phyloP scores from a whole-genome alignment of 2,888 invertebrate genomes.

The Netelia inedita region DNA sequence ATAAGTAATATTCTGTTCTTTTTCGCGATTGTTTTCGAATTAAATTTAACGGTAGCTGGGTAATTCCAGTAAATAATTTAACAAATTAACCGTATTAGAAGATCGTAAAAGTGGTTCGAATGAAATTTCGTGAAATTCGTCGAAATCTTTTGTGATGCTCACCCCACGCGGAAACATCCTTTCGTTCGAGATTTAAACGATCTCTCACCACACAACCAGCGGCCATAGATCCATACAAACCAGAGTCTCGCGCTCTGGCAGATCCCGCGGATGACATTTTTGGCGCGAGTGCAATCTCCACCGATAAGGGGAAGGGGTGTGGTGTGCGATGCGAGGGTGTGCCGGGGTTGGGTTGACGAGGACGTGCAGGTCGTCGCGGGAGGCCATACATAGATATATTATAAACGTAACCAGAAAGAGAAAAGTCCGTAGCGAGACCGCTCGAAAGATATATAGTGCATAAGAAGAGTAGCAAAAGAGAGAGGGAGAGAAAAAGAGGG shows the following conservation, averaged over 20 bases:
- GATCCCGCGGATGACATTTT: slow-evolving; percentile 63
- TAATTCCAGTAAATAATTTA: too few relatives aligned
- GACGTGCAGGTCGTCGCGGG: slow-evolving; percentile 34
- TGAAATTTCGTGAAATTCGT: slow-evolving; percentile 14
- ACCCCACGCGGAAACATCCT: background rate
- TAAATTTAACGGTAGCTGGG: too few relatives aligned
- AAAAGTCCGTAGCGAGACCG: slow-evolving; percentile 58
- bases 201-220: slow-evolving; percentile 30
- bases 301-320: slow-evolving; percentile 50
- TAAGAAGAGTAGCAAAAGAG: slow-evolving; percentile 44
- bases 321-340: slow-evolving; percentile 5
- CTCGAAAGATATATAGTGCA: slow-evolving; percentile 62
- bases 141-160: background rate
- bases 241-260: slow-evolving; percentile 41
- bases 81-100: too few relatives aligned
- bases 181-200: slow-evolving; percentile 22
- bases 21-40: background rate
- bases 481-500: slow-evolving; percentile 25
- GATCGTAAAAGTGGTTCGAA: background rate
- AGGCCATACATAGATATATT: slow-evolving; percentile 31
- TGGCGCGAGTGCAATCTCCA: slow-evolving; percentile 62
- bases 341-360: slow-evolving; percentile 35
- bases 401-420: slow-evolving; percentile 53
- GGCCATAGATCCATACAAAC: slow-evolving; percentile 46
- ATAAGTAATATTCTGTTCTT: background rate